Evolutionary conservation across 1,140 invertebrate genomes (phyloP).

Genomic region (Schlechtendalia chinensis): DNA sequence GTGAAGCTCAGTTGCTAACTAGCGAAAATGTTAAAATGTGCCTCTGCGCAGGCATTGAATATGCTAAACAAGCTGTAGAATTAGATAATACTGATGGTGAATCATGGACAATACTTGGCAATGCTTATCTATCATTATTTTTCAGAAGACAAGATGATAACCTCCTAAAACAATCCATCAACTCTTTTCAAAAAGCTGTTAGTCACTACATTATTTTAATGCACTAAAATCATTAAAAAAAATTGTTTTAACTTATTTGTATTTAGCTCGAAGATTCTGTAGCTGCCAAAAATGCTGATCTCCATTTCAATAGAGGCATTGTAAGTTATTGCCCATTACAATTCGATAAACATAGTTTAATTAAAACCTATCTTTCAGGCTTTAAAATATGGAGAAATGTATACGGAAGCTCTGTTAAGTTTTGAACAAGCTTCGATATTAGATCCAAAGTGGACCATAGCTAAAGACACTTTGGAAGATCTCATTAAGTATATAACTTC

Average conservation of each 20-base stretch:
- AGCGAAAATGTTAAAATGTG: conserved; percentile 64
- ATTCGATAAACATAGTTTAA: neutral
- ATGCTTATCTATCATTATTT: conserved; percentile 80
- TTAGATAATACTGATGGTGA: conserved; percentile 77
- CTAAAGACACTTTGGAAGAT: conserved; percentile 63
- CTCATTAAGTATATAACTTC: conserved; percentile 69
- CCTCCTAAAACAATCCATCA: conserved; percentile 71
- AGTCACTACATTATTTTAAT: conserved; percentile 51
- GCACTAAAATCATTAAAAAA: conserved; percentile 8
- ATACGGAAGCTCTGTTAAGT: conserved; percentile 67
- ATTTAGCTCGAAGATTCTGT: conserved; percentile 61
- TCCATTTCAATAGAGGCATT: conserved; percentile 82
- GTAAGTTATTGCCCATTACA: conserved; percentile 61
- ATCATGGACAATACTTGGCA: conserved; percentile 83
- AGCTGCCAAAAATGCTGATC: conserved; percentile 72
- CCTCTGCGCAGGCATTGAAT: conserved; percentile 70
- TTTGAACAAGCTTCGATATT: conserved; percentile 67
- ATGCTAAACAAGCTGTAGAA: conserved; percentile 80
- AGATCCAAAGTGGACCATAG: conserved; percentile 74
- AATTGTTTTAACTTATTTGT: conserved; percentile 31
- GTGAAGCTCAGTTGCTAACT: conserved; percentile 64
- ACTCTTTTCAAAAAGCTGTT: conserved; percentile 79
- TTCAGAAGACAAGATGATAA: conserved; percentile 75
- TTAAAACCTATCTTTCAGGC: conserved; percentile 48
- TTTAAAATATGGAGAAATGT: conserved; percentile 76